Conservation (phyloP, 2,888 invertebrate genomes). For the Philereme transversata region DNA sequence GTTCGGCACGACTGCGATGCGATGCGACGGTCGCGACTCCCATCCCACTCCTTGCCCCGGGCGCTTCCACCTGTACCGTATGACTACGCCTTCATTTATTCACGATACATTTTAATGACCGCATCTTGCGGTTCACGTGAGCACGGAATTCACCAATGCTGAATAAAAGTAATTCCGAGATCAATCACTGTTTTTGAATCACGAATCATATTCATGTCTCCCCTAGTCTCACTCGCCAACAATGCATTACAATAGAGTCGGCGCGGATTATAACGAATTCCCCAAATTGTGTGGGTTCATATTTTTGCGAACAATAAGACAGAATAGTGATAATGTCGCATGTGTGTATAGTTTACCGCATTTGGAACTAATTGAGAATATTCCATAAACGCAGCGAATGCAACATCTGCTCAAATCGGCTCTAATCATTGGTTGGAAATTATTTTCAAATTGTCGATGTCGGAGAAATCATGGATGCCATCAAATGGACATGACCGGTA, state of each 20-base stretch:
- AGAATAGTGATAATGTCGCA: conserved; percentile 80
- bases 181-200: conserved; percentile 56
- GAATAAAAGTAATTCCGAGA: conserved; percentile 53
- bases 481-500: conserved; percentile 25
- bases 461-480: conserved; percentile 16
- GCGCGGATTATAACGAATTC: conserved; percentile 80
- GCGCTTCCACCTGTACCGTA: conserved; percentile 73
- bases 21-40: conserved; percentile 52
- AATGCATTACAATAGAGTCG: conserved; percentile 74
- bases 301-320: conserved; percentile 79
- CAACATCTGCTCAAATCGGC: conserved; percentile 70
- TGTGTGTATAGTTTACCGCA: conserved; percentile 76
- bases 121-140: conserved; percentile 47
- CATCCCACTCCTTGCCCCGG: conserved; percentile 66
- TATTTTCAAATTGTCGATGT: conserved; percentile 25
- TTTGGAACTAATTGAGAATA: conserved; percentile 82
- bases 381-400: conserved; percentile 68
- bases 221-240: conserved; percentile 61
- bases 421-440: conserved; percentile 37
- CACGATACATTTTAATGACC: conserved; percentile 64
- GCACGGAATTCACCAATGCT: conserved; percentile 32
- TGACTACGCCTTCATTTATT: conserved; percentile 65
- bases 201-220: conserved; percentile 65
- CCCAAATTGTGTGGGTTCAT: conserved; percentile 82
- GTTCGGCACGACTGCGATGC: conserved; percentile 56